Evolutionary conservation across 1,140 invertebrate species (phyloP).

Genomic region (Drosophila baimaii): DNA sequence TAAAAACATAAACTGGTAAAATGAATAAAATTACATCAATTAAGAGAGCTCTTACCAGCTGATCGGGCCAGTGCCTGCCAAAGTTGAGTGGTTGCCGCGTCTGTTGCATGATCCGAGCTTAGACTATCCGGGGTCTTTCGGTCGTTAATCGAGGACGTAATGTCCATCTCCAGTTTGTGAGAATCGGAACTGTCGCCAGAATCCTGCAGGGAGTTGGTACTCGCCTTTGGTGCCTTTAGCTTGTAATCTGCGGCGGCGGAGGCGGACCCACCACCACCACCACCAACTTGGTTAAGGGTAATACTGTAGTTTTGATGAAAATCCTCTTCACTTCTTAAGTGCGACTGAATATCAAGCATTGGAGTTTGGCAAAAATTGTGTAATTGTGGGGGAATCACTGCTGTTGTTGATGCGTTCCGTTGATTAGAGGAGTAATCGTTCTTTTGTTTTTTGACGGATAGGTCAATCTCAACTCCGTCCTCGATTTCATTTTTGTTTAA

Average conservation of each 20-base stretch:
- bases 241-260: constrained; percentile 39
- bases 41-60: constrained; percentile 85
- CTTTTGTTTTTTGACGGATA: constrained; percentile 80
- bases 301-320: constrained; percentile 71
- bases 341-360: constrained; percentile 61
- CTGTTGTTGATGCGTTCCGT: constrained; percentile 33
- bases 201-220: constrained; percentile 52
- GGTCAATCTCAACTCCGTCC: constrained; percentile 78
- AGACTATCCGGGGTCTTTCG: constrained; percentile 85
- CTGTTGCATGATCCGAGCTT: constrained; percentile 85
- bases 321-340: constrained; percentile 51
- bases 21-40: not conserved
- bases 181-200: constrained; percentile 81
- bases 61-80: constrained; percentile 86
- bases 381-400: constrained; percentile 23
- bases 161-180: constrained; percentile 82
- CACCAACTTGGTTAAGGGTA: constrained; percentile 61
- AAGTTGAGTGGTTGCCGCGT: constrained; percentile 86
- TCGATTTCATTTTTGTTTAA: constrained; percentile 65
- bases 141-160: constrained; percentile 67
- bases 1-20: too few species aligned
- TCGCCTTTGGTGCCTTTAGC: constrained; percentile 44
- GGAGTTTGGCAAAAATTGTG: constrained; percentile 58
- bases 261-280: constrained; percentile 35
- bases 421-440: constrained; percentile 56